A percentile compares a stretch with the other conserved stretches of the same genome.
Evolutionary conservation across 2,888 invertebrate species (phyloP).

Genomic region (Flabesymbios commensalis): DNA sequence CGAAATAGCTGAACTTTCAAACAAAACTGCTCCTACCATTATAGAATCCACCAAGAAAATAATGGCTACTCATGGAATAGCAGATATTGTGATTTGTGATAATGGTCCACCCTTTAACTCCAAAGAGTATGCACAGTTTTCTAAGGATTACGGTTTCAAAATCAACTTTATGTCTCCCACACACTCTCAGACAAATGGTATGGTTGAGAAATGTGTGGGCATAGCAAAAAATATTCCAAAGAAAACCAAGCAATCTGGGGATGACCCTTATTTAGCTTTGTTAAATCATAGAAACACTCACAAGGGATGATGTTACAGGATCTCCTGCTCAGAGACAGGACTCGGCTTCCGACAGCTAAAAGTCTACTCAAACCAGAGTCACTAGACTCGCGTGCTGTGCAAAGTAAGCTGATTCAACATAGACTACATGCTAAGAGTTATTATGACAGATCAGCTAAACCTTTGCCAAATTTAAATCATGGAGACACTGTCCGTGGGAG

Average conservation of each 20-base stretch:
- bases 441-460: too few species aligned
- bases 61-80: conserved; percentile 21
- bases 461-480: too few species aligned
- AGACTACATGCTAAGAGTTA: too few species aligned
- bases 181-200: conserved; percentile 20
- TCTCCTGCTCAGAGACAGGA: conserved; percentile 20
- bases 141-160: conserved; percentile 8
- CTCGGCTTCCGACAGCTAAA: conserved; percentile 4
- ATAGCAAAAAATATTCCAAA: conserved; percentile 14
- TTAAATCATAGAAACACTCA: conserved; percentile 19
- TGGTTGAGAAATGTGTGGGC: conserved; percentile 24
- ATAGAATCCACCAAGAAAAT: conserved; percentile 18
- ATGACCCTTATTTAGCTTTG: conserved; percentile 18
- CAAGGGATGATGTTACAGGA: conserved; percentile 15
- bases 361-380: neutral
- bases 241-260: conserved; percentile 5
- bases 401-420: too few species aligned
- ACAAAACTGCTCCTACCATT: neutral
- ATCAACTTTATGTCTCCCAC: conserved; percentile 10
- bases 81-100: conserved; percentile 10
- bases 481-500: too few species aligned
- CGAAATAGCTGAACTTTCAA: conserved; percentile 11
- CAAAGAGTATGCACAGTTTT: conserved; percentile 14
- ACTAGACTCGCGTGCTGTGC: too few species aligned
- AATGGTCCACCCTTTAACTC: conserved; percentile 26